These are phyloP conservation scores for Plecotus auritus DNA, from an alignment of 2,113 vertebrate species.

Conservation along the genomic window DNA sequence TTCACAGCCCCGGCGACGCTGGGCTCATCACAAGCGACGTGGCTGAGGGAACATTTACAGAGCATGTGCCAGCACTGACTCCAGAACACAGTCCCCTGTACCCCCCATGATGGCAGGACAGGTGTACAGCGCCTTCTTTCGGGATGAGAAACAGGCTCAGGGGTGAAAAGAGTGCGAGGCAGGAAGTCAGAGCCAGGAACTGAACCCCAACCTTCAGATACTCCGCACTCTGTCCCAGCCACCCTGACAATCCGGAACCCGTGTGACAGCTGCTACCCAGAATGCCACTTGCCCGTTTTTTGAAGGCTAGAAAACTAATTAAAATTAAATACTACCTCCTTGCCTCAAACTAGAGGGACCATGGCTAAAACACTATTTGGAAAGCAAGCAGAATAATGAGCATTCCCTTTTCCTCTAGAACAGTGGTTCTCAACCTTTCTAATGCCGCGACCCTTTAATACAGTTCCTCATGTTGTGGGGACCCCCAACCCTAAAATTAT, in stretches of 20 bases:
- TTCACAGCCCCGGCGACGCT: neutral
- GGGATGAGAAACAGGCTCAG: neutral
- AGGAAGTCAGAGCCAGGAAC: neutral
- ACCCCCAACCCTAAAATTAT: too few species aligned
- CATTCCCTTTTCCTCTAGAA: neutral
- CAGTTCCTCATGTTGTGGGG: too few species aligned
- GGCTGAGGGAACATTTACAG: accelerated
- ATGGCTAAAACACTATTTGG: neutral
- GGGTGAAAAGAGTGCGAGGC: accelerated
- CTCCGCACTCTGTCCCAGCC: neutral
- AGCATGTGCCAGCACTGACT: accelerated
- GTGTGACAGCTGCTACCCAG: too few species aligned
- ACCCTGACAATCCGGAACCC: neutral
- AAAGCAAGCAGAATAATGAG: neutral
- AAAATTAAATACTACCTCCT: neutral
- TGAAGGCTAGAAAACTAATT: neutral
- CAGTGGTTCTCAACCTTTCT: neutral
- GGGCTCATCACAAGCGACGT: accelerated
- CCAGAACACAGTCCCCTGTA: neutral
- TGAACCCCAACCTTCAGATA: neutral
- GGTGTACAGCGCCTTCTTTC: neutral
- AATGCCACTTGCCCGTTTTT: neutral
- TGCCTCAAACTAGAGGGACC: neutral
- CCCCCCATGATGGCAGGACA: neutral
- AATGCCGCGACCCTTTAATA: too few species aligned